phyloP scores from a whole-genome alignment of 2,113 vertebrate genomes.

The Indicator maculatus region DNA sequence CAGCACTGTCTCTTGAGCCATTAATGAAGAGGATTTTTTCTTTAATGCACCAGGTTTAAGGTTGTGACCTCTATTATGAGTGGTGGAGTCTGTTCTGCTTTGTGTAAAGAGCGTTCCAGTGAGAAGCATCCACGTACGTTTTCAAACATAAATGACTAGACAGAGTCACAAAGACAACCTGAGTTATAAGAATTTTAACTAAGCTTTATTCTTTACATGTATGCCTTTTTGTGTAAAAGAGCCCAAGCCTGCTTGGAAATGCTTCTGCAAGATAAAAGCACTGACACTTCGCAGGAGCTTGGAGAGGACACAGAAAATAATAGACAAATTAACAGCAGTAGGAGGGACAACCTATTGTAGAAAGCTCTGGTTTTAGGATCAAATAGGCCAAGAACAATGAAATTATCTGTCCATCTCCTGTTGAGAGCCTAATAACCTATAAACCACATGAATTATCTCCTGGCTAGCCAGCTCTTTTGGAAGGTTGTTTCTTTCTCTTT shows the following conservation, averaged over 20 bases:
- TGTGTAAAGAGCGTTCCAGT: neutral
- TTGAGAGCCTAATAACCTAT: constrained; percentile 1
- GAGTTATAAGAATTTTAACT: constrained; percentile 33
- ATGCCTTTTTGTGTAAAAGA: neutral
- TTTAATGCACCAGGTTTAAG: neutral
- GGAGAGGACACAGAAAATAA: neutral
- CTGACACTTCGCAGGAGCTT: neutral
- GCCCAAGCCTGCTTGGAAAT: neutral
- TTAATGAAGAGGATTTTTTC: neutral
- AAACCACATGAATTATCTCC: neutral
- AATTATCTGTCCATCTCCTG: neutral
- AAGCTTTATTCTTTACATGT: constrained; percentile 34
- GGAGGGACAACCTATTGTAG: neutral
- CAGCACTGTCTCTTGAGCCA: neutral
- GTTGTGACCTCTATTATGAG: neutral
- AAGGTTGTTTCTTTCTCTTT: neutral
- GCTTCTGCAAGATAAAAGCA: neutral
- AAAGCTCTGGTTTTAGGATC: neutral
- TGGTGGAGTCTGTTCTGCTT: neutral
- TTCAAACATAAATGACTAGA: neutral
- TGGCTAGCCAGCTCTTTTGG: neutral
- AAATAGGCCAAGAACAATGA: neutral
- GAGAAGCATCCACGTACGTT: constrained; percentile 3
- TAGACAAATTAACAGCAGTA: constrained; percentile 8
- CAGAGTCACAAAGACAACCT: constrained; percentile 20